Evolutionary conservation across 1,140 invertebrate species (phyloP).

Genomic region (Macrobrachium rosenbergii): DNA sequence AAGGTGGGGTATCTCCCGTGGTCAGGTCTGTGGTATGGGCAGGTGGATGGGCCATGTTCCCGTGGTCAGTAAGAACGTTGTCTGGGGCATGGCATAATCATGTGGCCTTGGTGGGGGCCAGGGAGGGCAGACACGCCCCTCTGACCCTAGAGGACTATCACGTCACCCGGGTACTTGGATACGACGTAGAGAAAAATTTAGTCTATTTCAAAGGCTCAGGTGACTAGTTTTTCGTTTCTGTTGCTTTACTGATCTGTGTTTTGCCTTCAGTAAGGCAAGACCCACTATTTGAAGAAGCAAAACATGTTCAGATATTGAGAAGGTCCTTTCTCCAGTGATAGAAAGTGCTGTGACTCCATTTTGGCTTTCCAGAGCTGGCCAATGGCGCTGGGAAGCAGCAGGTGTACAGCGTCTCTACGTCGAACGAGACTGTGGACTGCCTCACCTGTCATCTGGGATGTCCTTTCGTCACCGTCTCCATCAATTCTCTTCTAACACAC

Average conservation of each 20-base stretch:
- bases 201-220: constrained; percentile 62
- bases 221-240: constrained; percentile 4
- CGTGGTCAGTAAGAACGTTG: constrained; percentile 59
- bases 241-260: not conserved
- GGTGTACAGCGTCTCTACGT: constrained; percentile 47
- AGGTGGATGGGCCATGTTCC: constrained; percentile 60
- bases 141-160: constrained; percentile 58
- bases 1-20: constrained; percentile 62
- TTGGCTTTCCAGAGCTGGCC: constrained; percentile 20
- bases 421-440: constrained; percentile 42
- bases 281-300: no score
- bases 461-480: constrained; percentile 40
- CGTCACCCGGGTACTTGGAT: constrained; percentile 52
- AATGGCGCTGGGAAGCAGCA: constrained; percentile 46
- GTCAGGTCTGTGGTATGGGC: constrained; percentile 60
- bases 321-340: no score
- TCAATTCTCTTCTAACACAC: constrained; percentile 32
- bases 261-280: no score
- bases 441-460: constrained; percentile 46
- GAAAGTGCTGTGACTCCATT: not conserved
- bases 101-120: constrained; percentile 59
- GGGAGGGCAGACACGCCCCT: constrained; percentile 55
- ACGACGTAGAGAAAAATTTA: constrained; percentile 25
- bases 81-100: constrained; percentile 62
- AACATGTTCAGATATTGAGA: no score